Evolutionary conservation across 2,888 invertebrate genomes (phyloP).

Genomic region (Heliothis peltigera): DNA sequence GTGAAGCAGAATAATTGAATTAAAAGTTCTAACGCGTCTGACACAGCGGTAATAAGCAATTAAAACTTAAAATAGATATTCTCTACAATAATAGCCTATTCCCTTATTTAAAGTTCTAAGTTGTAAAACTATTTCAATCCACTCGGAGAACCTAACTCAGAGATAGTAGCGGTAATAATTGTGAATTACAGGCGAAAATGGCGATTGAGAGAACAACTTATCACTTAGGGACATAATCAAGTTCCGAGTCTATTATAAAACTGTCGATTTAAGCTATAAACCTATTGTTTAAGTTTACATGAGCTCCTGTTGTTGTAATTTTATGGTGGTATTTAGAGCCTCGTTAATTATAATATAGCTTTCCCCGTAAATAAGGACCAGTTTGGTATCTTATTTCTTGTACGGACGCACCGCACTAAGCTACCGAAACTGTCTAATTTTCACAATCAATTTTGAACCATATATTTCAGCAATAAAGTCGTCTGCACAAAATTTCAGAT

Average conservation of each 20-base stretch:
- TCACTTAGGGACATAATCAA: conserved; percentile 6
- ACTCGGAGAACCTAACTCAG: conserved; percentile 13
- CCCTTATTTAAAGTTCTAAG: conserved; percentile 6
- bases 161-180: conserved; percentile 2
- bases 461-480: too few relatives aligned
- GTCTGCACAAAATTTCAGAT: too few relatives aligned
- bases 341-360: neutral
- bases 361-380: too few relatives aligned
- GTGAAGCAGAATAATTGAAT: too few relatives aligned
- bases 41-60: neutral
- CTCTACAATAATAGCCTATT: neutral
- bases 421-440: too few relatives aligned
- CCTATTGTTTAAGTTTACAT: neutral
- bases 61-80: neutral
- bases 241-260: neutral
- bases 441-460: too few relatives aligned
- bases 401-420: too few relatives aligned
- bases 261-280: neutral
- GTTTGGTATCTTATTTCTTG: too few relatives aligned
- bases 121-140: conserved; percentile 26
- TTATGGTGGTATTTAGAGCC: neutral
- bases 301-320: neutral
- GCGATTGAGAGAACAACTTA: conserved; percentile 12
- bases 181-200: conserved; percentile 3
- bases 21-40: too few relatives aligned